A percentile compares a stretch with the other conserved stretches of the same genome.
These are phyloP conservation scores for Micromussa lordhowensis DNA, from an alignment of 92 coral and sea anemone species.

Conservation along the genomic window DNA sequence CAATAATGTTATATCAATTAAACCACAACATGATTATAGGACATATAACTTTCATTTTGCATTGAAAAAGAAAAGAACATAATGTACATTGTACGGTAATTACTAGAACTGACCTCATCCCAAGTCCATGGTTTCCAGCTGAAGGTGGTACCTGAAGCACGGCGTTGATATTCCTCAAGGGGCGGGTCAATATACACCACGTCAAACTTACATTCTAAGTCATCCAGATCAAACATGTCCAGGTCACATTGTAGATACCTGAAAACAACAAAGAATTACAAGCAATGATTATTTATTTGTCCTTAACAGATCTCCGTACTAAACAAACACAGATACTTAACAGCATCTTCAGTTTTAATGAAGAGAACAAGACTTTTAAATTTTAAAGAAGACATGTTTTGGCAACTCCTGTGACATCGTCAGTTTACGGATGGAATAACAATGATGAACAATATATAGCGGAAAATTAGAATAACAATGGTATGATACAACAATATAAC, in stretches of 20 bases:
- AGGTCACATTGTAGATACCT: conserved; percentile 95
- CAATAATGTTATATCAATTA: no score
- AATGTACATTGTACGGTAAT: no score
- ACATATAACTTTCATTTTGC: no score
- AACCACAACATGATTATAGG: not conserved
- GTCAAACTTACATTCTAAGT: conserved; percentile 97
- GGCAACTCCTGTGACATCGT: no score
- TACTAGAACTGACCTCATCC: conserved; percentile 84
- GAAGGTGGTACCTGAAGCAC: conserved; percentile 91
- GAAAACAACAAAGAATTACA: not conserved
- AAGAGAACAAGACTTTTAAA: no score
- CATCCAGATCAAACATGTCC: conserved; percentile 82
- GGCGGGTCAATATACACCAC: conserved; percentile 96
- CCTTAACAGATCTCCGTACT: not conserved
- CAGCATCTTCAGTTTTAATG: no score
- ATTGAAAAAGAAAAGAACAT: no score
- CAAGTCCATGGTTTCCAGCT: conserved; percentile 99
- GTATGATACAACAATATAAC: no score
- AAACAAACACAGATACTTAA: not conserved
- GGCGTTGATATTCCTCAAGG: conserved; percentile 97
- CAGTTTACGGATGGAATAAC: no score
- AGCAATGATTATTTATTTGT: not conserved
- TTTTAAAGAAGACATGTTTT: no score
- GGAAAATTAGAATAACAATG: no score
- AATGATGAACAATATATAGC: no score